Base-by-base conservation (phyloP, 2,797 vertebrate species). In the Halcyon chelicuti region DNA sequence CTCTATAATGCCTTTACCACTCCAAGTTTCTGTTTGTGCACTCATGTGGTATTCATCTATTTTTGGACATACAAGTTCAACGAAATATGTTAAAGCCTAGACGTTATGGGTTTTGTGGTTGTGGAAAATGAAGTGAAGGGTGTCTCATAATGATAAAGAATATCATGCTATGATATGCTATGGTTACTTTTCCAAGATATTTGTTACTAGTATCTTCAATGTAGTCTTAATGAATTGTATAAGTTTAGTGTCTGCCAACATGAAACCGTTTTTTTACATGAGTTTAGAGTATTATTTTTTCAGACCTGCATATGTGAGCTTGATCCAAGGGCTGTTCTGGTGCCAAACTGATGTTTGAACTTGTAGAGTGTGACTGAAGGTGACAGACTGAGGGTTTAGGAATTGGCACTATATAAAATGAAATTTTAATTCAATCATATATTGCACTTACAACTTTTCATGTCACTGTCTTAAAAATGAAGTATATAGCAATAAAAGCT, bases 371-470 rank as follows among this genome's bases (percentile, higher is more conserved):
- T 66, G 67, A 82, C 37, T 85, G 61, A 91, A 89, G 51, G 57
- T 89, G 65, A 75, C 26, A 74, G n/a, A 63, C 26, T 5, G 19
- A 83, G n/a, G 42, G 74, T 89, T 88, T 61, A 58, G 35, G 49
- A 61, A 57, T 13, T 71, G 58, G 16, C 71, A 57, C 46, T 71
- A 58, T 57, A 61, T 79, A 67, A 96, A 91, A 93, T 85, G 44
- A 92, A 94, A 77, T 68, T 93, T 88, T 87, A 85, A 80, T 91
- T 82, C n/a, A 71, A 25, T 79, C 37, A 35, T 80, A 57, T 23
- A 60, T 67, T 10, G 47, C 33, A 35, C 37, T 82, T 84, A 37
- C 0, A 81, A 54, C 9, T 22, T 85, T 85, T 74, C 44, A 68
- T 35, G 58, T 66, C 80, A 89, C 57, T 55, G 65, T 12, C 57